Evolutionary conservation across 2,113 vertebrate species (phyloP), one percentile per base, ranked within the genome.

Genomic region (Brachionichthys hirsutus): DNA sequence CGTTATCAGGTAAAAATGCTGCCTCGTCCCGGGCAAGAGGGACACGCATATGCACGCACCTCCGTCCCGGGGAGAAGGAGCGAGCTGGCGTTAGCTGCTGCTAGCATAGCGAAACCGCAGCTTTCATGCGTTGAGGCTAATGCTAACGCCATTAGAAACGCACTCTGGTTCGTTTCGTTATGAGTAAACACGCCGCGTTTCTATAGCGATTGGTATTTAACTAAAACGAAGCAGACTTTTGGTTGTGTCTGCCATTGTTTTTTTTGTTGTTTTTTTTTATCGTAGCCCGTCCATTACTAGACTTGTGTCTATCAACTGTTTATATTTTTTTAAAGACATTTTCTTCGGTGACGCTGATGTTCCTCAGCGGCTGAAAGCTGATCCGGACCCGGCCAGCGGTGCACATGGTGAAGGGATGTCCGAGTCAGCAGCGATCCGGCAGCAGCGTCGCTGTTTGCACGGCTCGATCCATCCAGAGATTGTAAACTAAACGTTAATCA

Each of bases 1-100:
- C 35, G 52, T 6, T 59, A 34, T 12, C 76, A 70, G 85, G 87
- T 89, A 87, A 86, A n/a, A 71, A 76, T 46, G 64, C 57, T 45
- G 52, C 56, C 56, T 53, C 50, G 49, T 67, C 56, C 45, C 58
- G 62, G 41, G 72, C 61, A 41, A 74, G 36, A 48, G 69, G 8
- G 75, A 74, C 56, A 60, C 19, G 81, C 75, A 79, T 80, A 81
- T n/a, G n/a, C n/a, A n/a, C n/a, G n/a, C 50, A 35, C 40, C 46
- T 17, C 18, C 12, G 30, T 14, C n/a, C 34, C 17, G 12, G 17
- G 24, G 9, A 7, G 48, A 62, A 54, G 65, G 49, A 49, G 49
- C 54, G 70, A 75, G 58, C 74, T 50, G 57, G 52, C 67, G 57
- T 49, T 53, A 83, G 80, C 73, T 2, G 8, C 54, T 55, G 66